Conservation (phyloP, 1,140 invertebrate genomes). For the Tigriopus japonicus region DNA sequence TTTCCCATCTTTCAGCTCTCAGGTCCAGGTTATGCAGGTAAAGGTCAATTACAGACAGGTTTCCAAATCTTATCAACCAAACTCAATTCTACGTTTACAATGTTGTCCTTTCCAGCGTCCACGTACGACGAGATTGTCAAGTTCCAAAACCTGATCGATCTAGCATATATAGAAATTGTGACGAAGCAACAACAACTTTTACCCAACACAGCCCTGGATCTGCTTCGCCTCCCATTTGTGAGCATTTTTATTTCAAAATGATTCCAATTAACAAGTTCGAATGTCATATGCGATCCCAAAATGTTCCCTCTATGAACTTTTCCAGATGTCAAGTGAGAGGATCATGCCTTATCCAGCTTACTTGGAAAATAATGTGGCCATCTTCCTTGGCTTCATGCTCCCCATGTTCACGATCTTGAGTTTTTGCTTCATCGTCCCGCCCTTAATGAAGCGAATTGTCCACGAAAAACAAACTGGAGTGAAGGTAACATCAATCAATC, state of each 20-base stretch:
- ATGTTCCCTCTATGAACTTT: too few relatives aligned
- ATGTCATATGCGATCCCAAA: too few relatives aligned
- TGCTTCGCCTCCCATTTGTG: too few relatives aligned
- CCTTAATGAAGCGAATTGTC: slow-evolving; percentile 1
- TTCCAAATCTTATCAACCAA: too few relatives aligned
- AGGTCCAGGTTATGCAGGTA: background rate
- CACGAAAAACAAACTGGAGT: background rate
- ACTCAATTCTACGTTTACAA: too few relatives aligned
- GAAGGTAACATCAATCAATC: background rate
- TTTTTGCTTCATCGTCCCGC: slow-evolving; percentile 2
- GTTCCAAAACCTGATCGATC: background rate
- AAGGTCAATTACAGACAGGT: background rate
- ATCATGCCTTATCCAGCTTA: background rate
- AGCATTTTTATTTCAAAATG: too few relatives aligned
- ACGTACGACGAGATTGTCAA: too few relatives aligned
- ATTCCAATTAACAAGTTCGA: too few relatives aligned
- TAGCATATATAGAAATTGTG: background rate
- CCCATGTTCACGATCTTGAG: background rate
- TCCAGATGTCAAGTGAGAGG: background rate
- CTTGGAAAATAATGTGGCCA: background rate
- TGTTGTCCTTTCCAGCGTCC: too few relatives aligned
- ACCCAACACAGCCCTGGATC: too few relatives aligned
- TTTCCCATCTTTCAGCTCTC: background rate
- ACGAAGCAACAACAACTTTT: background rate
- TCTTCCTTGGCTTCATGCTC: background rate